Evolutionary conservation across 2,888 invertebrate species (phyloP), one percentile per base, ranked within the genome.

Genomic region (Hedychridium roseum): DNA sequence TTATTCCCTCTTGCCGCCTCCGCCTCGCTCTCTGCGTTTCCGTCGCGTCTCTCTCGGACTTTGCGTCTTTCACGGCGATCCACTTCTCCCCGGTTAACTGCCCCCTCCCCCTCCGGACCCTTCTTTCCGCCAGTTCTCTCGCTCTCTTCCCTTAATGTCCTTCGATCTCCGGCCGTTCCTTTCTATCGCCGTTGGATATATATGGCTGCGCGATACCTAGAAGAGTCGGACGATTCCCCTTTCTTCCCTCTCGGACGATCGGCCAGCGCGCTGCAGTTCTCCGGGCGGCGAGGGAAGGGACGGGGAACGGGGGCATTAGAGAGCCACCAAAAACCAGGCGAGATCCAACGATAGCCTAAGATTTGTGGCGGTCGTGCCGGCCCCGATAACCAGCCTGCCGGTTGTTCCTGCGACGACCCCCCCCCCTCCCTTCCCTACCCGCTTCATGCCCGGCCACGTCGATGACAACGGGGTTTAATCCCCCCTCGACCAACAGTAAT

Each of bases 331-430:
- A 73, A 73, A 74, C 66, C 68, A 56, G 64, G 44, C 39, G 58
- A 72, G 74, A 74, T 74, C 61, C 59, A 48, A 49, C 68, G 74
- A 74, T 74, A 74, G 66, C 51, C 43, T 46, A 57, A 73, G 74
- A 74, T 74, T 74, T 74, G 74, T 74, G 71, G 71, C 63, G 68
- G 69, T 68, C 64, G 61, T 62, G 70, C 54, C 66, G 63, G 60
- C 63, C n/a, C n/a, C 62, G 74, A 74, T 73, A 73, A 72, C 73
- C 71, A 57, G 54, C 52, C 51, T 39, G 49, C 43, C 48, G 52
- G 52, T 54, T 49, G 55, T 58, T 49, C 54, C 54, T 56, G 52
- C 45, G 47, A 47, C 39, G 54, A 53, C 47, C 59, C 47, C 59
- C 54, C 63, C 50, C 40, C 52, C 54, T 53, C 60, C 59, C 47